A percentile compares a stretch with the other conserved stretches of the same genome.
phyloP scores from a whole-genome alignment of 2,888 invertebrate species.

The Stegana nigrithorax region DNA sequence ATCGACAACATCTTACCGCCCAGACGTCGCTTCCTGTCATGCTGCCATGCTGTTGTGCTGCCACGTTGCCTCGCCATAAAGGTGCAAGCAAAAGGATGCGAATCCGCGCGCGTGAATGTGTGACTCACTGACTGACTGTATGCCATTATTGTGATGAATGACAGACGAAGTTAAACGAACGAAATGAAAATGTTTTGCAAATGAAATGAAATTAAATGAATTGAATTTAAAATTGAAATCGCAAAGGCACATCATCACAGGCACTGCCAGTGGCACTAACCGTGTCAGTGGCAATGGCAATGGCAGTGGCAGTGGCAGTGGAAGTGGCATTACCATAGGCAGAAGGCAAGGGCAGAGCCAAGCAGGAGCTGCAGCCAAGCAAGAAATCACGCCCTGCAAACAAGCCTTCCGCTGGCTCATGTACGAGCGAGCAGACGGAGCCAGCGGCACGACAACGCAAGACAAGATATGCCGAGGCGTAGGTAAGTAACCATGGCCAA shows the following conservation, averaged over 20 bases:
- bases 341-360: too few species aligned
- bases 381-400: too few species aligned
- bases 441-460: too few species aligned
- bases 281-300: not conserved
- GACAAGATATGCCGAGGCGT: too few species aligned
- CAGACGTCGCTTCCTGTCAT: not conserved
- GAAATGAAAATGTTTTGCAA: not conserved
- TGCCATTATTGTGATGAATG: not conserved
- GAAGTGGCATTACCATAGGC: too few species aligned
- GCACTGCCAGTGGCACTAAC: too few species aligned
- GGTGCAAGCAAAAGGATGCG: not conserved
- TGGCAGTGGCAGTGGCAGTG: not conserved
- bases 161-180: not conserved
- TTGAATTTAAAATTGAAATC: not conserved
- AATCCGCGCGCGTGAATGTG: not conserved
- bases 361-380: too few species aligned
- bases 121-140: not conserved
- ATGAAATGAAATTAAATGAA: not conserved
- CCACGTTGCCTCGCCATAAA: not conserved
- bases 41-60: not conserved
- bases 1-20: not conserved
- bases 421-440: too few species aligned
- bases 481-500: too few species aligned
- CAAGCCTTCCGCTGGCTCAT: too few species aligned
- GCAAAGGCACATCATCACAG: too few species aligned